Evolutionary conservation across 2,113 vertebrate species (phyloP).

Genomic region (Tetraodon nigroviridis): DNA sequence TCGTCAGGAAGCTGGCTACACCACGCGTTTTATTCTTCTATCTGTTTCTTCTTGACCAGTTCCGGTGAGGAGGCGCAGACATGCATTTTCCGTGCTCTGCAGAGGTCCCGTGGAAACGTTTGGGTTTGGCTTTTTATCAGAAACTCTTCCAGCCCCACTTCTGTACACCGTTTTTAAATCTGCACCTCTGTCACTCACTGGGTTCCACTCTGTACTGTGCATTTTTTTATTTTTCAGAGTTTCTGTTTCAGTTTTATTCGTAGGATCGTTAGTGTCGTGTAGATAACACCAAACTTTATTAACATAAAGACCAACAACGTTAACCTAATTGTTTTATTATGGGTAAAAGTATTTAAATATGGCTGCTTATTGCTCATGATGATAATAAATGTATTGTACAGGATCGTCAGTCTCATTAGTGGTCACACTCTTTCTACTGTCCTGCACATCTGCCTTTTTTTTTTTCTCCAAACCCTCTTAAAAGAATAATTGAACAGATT

Average conservation of each 20-base stretch:
- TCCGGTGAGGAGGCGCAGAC: no score
- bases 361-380: constrained; percentile 63
- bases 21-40: no score
- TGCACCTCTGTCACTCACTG: neutral
- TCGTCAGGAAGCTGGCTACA: no score
- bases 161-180: constrained; percentile 1
- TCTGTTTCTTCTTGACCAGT: no score
- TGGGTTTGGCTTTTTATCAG: neutral
- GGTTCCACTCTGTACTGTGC: no score
- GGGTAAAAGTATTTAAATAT: constrained; percentile 57
- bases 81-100: no score
- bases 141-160: no score
- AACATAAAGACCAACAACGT: constrained; percentile 48
- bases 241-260: constrained; percentile 47
- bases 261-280: constrained; percentile 63
- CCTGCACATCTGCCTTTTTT: no score
- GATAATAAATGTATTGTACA: constrained; percentile 70
- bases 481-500: no score
- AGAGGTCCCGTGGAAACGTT: neutral
- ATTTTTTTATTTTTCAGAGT: constrained; percentile 4
- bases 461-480: no score
- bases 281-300: constrained; percentile 48
- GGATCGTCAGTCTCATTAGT: constrained; percentile 1
- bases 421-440: neutral
- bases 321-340: constrained; percentile 63